Percentiles rank a stretch among this genome's conserved stretches.
Conservation (phyloP, 2,888 invertebrate genomes). For the Globia sparganii region DNA sequence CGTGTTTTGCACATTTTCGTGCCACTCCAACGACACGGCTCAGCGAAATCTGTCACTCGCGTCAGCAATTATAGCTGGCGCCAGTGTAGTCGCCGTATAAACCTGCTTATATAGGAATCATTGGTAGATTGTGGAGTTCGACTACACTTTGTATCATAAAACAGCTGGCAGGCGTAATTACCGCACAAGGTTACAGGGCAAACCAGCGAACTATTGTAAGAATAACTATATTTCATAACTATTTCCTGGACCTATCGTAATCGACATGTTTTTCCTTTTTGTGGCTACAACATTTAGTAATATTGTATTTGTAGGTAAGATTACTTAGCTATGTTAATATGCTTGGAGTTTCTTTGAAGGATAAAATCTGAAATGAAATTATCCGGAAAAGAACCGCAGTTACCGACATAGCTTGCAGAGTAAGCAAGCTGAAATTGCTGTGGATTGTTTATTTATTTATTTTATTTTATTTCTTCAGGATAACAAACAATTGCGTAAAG, state of each 20-base stretch:
- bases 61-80: not conserved
- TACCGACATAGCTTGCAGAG: too few relatives aligned
- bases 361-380: too few relatives aligned
- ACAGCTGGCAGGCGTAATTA: not conserved
- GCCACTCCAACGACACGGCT: not conserved
- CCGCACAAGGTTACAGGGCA: not conserved
- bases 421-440: too few relatives aligned
- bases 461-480: too few relatives aligned
- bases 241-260: conserved; percentile 20
- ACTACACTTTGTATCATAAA: not conserved
- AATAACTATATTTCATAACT: conserved; percentile 29
- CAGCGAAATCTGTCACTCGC: too few relatives aligned
- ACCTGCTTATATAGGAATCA: not conserved
- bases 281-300: not conserved
- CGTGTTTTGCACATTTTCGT: not conserved
- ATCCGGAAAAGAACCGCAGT: too few relatives aligned
- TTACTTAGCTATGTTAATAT: not conserved
- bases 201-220: not conserved
- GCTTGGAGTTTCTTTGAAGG: too few relatives aligned
- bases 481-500: too few relatives aligned
- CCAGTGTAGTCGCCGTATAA: too few relatives aligned
- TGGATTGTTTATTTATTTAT: too few relatives aligned
- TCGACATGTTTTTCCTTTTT: conserved; percentile 17
- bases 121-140: not conserved
- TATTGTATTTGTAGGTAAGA: not conserved